A percentile compares a stretch with the other conserved stretches of the same genome.
phyloP scores from a whole-genome alignment of 2,888 invertebrate species.

The Philopedon plagiatum region DNA sequence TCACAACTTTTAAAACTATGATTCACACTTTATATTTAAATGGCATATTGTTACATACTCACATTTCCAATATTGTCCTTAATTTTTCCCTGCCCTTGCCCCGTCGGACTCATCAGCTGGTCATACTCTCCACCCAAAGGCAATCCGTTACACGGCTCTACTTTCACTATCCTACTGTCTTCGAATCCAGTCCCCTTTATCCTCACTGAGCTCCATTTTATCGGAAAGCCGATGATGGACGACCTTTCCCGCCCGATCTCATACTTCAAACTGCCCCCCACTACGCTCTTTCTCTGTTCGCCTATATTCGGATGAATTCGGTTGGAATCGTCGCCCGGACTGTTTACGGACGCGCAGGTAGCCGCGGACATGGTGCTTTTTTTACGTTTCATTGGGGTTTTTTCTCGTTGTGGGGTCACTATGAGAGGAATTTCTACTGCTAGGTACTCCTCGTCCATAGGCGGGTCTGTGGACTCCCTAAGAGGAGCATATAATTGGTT shows the following conservation, averaged over 20 bases:
- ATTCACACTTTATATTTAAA: not conserved
- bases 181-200: slow-evolving; percentile 76
- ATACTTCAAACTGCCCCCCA: slow-evolving; percentile 66
- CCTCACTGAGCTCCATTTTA: slow-evolving; percentile 77
- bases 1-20: too few species aligned
- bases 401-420: slow-evolving; percentile 60
- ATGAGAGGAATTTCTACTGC: slow-evolving; percentile 64
- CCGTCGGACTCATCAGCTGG: slow-evolving; percentile 62
- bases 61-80: slow-evolving; percentile 67
- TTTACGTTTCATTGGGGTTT: slow-evolving; percentile 34
- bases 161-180: slow-evolving; percentile 76
- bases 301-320: slow-evolving; percentile 36
- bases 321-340: slow-evolving; percentile 42
- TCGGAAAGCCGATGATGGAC: slow-evolving; percentile 64
- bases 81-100: slow-evolving; percentile 45
- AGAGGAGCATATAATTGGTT: slow-evolving; percentile 26
- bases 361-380: slow-evolving; percentile 30
- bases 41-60: too few species aligned
- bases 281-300: slow-evolving; percentile 53
- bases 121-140: slow-evolving; percentile 62
- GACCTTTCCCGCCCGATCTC: slow-evolving; percentile 65
- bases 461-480: slow-evolving; percentile 7
- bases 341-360: slow-evolving; percentile 48
- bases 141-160: slow-evolving; percentile 77
- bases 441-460: slow-evolving; percentile 58